A percentile compares a stretch with the other conserved stretches of the same genome.
Conservation (phyloP, 2,113 vertebrate species). For the Macaca nemestrina region DNA sequence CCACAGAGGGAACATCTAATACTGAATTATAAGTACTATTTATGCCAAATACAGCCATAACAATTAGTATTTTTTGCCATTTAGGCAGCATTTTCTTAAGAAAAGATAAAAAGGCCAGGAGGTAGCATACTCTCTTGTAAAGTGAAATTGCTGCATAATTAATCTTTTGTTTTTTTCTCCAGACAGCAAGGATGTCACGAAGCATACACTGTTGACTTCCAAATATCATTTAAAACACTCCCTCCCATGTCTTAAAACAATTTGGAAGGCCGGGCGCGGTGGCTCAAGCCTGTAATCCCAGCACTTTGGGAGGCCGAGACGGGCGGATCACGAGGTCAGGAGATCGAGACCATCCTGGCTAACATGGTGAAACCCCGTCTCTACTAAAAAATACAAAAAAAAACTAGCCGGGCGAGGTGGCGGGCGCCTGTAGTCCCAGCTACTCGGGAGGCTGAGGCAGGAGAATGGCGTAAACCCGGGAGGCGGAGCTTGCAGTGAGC, state of each 20-base stretch:
- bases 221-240: constrained; percentile 61
- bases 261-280: not conserved
- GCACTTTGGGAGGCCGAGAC: no score
- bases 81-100: constrained; percentile 2
- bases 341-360: no score
- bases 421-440: no score
- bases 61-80: not conserved
- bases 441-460: no score
- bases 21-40: not conserved
- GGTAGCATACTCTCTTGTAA: constrained; percentile 47
- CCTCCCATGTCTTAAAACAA: constrained; percentile 39
- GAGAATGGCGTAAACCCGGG: no score
- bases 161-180: constrained; percentile 39
- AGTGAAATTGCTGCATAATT: constrained; percentile 69
- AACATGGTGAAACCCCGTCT: no score
- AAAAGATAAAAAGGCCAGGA: constrained; percentile 72
- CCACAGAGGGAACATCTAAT: not conserved
- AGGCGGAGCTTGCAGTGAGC: no score
- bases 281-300: no score
- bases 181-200: constrained; percentile 47
- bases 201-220: constrained; percentile 63
- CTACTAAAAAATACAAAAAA: no score
- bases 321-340: no score
- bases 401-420: no score
- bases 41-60: not conserved